These are phyloP conservation scores for Euglossa dilemma DNA, from an alignment of 1,140 invertebrate genomes.

Conservation along the genomic window DNA sequence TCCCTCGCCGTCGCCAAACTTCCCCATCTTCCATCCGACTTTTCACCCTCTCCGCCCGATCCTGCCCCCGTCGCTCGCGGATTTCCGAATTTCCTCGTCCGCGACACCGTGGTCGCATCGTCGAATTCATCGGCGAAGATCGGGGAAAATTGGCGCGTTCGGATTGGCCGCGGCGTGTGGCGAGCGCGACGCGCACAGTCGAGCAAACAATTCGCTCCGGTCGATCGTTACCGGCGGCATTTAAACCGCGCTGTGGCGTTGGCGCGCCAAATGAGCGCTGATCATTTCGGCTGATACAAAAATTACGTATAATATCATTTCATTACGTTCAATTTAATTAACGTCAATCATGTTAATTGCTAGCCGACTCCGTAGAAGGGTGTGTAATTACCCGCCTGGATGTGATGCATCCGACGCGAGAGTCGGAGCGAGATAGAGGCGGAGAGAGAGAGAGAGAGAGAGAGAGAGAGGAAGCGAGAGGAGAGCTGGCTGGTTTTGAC, in stretches of 20 bases:
- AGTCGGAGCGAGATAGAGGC: neutral
- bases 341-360: conserved; percentile 54
- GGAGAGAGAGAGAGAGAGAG: neutral
- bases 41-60: too few species aligned
- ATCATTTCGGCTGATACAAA: conserved; percentile 32
- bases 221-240: neutral
- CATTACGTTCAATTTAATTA: conserved; percentile 51
- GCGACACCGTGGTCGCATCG: too few species aligned
- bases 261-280: neutral
- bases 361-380: conserved; percentile 13
- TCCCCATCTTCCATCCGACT: neutral
- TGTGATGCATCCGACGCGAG: conserved; percentile 23
- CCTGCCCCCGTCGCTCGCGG: too few species aligned
- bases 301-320: conserved; percentile 32
- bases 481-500: conserved; percentile 35
- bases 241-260: neutral
- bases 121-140: too few species aligned
- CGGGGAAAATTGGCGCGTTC: neutral
- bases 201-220: neutral
- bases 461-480: neutral
- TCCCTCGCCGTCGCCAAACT: neutral
- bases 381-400: conserved; percentile 36
- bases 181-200: neutral
- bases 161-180: neutral
- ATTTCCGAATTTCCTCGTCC: too few species aligned